These are phyloP conservation scores for Cyrtorhinus lividipennis DNA, from an alignment of 1,140 invertebrate genomes.

Conservation along the genomic window DNA sequence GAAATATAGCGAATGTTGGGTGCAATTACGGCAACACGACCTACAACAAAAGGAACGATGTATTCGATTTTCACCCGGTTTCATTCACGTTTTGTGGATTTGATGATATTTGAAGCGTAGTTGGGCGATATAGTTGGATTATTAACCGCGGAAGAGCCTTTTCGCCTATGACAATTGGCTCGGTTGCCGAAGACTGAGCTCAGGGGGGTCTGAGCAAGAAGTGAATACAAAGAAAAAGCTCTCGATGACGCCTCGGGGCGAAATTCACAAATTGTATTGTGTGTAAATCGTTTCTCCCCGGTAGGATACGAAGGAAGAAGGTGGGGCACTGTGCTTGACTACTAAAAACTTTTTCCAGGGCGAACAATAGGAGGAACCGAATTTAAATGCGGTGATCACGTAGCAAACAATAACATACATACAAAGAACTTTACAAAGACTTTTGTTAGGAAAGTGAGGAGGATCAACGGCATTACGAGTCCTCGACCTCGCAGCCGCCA, in stretches of 20 bases:
- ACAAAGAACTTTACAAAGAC: not conserved
- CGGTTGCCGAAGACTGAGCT: no score
- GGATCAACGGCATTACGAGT: not conserved
- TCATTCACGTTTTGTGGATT: no score
- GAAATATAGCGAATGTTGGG: no score
- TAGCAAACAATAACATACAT: conserved; percentile 13
- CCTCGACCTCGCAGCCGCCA: not conserved
- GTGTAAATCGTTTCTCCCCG: not conserved
- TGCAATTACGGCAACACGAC: no score
- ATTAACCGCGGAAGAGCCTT: no score
- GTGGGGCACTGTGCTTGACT: conserved; percentile 8
- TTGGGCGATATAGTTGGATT: no score
- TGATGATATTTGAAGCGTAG: no score
- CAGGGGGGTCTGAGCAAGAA: not conserved
- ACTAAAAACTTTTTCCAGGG: conserved; percentile 4
- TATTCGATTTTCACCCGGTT: no score
- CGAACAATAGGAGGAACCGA: conserved; percentile 12
- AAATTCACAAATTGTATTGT: conserved; percentile 14
- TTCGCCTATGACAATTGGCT: no score
- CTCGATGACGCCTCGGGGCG: conserved; percentile 8
- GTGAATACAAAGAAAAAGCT: conserved; percentile 8
- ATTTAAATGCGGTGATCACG: conserved; percentile 13
- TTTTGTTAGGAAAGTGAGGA: not conserved
- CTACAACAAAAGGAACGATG: no score
- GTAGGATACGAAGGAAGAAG: not conserved